Conservation (phyloP, 2,797 vertebrate species). For the Cuculus canorus region DNA sequence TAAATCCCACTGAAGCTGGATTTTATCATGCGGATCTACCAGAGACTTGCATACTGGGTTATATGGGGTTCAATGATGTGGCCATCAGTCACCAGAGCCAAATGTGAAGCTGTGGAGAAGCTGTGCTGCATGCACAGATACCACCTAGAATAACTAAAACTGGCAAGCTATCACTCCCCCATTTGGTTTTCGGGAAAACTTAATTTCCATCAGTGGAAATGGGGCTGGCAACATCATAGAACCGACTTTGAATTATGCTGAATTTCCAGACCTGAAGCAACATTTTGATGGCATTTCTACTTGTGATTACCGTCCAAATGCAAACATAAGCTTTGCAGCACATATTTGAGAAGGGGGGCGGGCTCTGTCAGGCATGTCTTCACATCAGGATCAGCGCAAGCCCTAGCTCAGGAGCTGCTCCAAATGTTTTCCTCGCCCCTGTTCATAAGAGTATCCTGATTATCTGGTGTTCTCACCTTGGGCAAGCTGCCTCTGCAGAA, state of each 20-base stretch:
- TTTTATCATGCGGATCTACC: constrained; percentile 1
- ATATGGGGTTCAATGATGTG: constrained; percentile 29
- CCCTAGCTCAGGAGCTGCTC: not conserved
- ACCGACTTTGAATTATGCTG: not conserved
- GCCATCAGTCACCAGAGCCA: not conserved
- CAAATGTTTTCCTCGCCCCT: not conserved
- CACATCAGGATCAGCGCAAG: not conserved
- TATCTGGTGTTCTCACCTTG: not conserved
- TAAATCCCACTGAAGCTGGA: constrained; percentile 44
- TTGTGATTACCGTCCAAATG: not conserved
- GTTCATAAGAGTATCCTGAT: accelerated
- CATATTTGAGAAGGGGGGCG: not conserved
- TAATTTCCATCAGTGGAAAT: constrained; percentile 9
- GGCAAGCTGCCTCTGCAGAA: not conserved
- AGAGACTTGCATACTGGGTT: not conserved
- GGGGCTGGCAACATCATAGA: constrained; percentile 2
- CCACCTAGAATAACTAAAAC: not conserved
- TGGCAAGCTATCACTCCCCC: not conserved
- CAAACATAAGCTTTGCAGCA: not conserved
- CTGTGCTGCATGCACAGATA: not conserved
- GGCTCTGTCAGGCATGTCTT: not conserved
- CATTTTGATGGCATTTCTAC: constrained; percentile 13
- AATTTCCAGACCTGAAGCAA: constrained; percentile 37
- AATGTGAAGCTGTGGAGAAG: not conserved
- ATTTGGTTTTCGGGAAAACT: not conserved